Evolutionary conservation across 2,888 invertebrate species (phyloP).

Genomic region (Caenorhabditis sp.): DNA sequence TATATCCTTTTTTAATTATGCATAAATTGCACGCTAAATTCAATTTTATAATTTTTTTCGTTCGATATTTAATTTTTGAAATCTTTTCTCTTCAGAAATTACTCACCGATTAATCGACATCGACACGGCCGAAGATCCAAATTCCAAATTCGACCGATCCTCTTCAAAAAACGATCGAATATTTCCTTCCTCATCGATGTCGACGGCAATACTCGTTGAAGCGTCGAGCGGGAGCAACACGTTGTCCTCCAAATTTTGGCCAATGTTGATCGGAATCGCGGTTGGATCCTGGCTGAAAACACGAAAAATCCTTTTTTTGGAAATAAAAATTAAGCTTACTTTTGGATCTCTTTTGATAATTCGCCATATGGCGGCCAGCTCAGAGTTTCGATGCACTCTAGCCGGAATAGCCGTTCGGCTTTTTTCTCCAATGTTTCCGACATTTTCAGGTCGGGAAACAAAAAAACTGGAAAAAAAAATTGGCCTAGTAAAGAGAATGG

Average conservation of each 20-base stretch:
- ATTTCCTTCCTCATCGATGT: constrained; percentile 19
- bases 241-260: constrained; percentile 16
- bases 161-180: constrained; percentile 17
- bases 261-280: constrained; percentile 1
- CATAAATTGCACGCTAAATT: no score
- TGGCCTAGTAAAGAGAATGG: neutral
- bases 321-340: constrained; percentile 1
- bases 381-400: constrained; percentile 31
- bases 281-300: constrained; percentile 23
- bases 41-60: no score
- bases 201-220: constrained; percentile 12
- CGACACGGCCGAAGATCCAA: constrained; percentile 30
- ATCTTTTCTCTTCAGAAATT: no score
- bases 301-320: neutral
- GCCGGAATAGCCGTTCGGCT: constrained; percentile 22
- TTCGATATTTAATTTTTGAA: no score
- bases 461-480: neutral
- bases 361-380: constrained; percentile 33
- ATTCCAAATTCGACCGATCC: constrained; percentile 1
- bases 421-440: constrained; percentile 11
- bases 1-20: no score
- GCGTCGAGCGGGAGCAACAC: constrained; percentile 22
- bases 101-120: constrained; percentile 45
- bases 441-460: neutral
- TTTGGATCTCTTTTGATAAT: constrained; percentile 8